Conservation (phyloP, 2,888 invertebrate species). For the Baccha elongata region DNA sequence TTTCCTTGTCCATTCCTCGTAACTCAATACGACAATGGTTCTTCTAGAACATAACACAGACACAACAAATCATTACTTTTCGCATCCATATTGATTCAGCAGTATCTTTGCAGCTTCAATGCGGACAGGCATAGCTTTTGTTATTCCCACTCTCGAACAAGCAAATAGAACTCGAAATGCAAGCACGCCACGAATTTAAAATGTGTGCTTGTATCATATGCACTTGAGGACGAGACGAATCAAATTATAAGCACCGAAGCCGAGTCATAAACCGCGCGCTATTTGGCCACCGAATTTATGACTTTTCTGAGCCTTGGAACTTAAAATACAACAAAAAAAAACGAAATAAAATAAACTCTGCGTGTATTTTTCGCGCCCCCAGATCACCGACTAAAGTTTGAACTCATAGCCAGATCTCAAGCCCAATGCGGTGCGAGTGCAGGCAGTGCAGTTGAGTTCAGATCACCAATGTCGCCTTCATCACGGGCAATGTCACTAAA, state of each 20-base stretch:
- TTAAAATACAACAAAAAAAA: conserved; percentile 16
- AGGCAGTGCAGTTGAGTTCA: conserved; percentile 21
- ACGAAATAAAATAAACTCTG: conserved; percentile 9
- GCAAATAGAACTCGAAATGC: conserved; percentile 57
- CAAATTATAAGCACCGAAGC: conserved; percentile 56
- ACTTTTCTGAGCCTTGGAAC: conserved; percentile 50
- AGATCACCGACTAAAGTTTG: conserved; percentile 69
- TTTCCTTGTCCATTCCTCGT: conserved; percentile 24
- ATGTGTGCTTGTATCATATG: conserved; percentile 3
- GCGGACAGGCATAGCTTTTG: conserved; percentile 70
- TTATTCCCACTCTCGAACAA: conserved; percentile 47
- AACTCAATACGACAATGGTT: conserved; percentile 57
- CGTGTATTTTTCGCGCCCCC: conserved; percentile 61
- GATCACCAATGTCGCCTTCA: conserved; percentile 80
- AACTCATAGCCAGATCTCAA: conserved; percentile 52
- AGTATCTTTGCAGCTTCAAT: conserved; percentile 56
- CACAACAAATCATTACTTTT: conserved; percentile 79
- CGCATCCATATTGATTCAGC: conserved; percentile 79
- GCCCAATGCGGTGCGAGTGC: conserved; percentile 57
- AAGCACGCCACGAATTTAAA: conserved; percentile 45
- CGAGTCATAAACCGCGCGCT: conserved; percentile 62
- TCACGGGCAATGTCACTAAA: conserved; percentile 78
- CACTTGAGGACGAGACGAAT: conserved; percentile 66
- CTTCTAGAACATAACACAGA: conserved; percentile 30
- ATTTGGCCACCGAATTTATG: conserved; percentile 72